A percentile compares a stretch with the other conserved stretches of the same genome.
phyloP scores from a whole-genome alignment of 1,140 invertebrate species.

The Nasonia giraulti region DNA sequence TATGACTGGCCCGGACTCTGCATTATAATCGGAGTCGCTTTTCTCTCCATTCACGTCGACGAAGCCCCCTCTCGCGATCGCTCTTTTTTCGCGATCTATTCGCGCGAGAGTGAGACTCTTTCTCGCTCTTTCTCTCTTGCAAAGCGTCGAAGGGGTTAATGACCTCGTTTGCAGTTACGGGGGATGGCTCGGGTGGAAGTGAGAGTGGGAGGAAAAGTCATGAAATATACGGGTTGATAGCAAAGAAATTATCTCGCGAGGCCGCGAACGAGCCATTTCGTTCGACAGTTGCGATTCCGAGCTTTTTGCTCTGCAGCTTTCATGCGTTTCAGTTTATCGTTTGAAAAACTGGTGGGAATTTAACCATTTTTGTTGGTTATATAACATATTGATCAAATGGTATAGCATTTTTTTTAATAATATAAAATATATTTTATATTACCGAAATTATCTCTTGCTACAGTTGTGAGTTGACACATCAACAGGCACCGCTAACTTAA shows the following conservation, averaged over 20 bases:
- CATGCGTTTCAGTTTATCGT: neutral
- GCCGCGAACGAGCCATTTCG: neutral
- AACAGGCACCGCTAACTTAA: too few relatives aligned
- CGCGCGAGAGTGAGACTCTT: neutral
- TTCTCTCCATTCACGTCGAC: conserved; percentile 53
- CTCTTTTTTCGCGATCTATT: conserved; percentile 35
- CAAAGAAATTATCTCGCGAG: neutral
- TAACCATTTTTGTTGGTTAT: too few relatives aligned
- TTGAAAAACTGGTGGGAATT: too few relatives aligned
- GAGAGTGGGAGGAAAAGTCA: neutral
- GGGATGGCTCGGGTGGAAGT: neutral
- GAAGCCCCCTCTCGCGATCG: conserved; percentile 45
- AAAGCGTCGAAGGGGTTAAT: conserved; percentile 13
- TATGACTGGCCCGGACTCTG: conserved; percentile 70
- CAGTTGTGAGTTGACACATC: too few relatives aligned
- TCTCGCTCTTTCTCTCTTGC: neutral
- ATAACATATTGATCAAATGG: too few relatives aligned
- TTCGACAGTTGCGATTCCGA: neutral
- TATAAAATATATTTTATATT: too few relatives aligned
- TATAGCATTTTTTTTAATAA: too few relatives aligned
- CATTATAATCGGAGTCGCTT: conserved; percentile 70
- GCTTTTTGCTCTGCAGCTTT: neutral
- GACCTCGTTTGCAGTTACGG: neutral
- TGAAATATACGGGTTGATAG: neutral
- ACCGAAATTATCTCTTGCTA: too few relatives aligned